Evolutionary conservation across 2,888 invertebrate species (phyloP).

Genomic region (Pelosia muscerda): DNA sequence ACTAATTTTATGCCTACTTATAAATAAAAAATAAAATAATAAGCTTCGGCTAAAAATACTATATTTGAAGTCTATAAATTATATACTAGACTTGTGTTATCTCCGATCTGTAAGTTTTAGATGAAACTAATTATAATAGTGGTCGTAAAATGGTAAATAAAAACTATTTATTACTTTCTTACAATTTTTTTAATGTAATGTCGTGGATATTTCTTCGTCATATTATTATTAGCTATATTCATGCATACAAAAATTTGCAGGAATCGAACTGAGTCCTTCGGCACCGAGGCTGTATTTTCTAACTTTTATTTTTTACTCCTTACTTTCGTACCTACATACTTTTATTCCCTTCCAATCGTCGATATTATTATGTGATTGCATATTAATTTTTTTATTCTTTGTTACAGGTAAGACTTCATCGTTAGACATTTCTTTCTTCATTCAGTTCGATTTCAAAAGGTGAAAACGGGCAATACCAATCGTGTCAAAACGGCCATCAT

Average conservation of each 20-base stretch:
- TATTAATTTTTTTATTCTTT: not conserved
- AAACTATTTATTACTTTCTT: not conserved
- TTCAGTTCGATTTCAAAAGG: too few species aligned
- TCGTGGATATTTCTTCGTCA: not conserved
- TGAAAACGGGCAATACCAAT: too few species aligned
- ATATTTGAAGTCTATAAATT: not conserved
- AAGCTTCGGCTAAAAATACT: not conserved
- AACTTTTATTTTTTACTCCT: too few species aligned
- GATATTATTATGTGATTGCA: not conserved
- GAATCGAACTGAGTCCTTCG: too few species aligned
- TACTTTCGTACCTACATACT: too few species aligned
- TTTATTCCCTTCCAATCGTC: too few species aligned
- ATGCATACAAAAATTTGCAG: too few species aligned
- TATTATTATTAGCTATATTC: too few species aligned
- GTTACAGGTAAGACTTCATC: too few species aligned
- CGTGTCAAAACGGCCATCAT: too few species aligned
- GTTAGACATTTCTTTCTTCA: too few species aligned
- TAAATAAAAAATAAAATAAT: not conserved
- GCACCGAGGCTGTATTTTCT: too few species aligned
- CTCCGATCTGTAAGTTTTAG: constrained; percentile 11
- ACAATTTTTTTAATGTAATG: not conserved
- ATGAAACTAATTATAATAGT: not conserved
- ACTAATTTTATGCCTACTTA: not conserved
- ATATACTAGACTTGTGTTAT: constrained; percentile 12
- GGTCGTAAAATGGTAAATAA: not conserved